These are phyloP conservation scores for Mustela erminea DNA, from an alignment of 2,797 vertebrate species.

Conservation along the genomic window DNA sequence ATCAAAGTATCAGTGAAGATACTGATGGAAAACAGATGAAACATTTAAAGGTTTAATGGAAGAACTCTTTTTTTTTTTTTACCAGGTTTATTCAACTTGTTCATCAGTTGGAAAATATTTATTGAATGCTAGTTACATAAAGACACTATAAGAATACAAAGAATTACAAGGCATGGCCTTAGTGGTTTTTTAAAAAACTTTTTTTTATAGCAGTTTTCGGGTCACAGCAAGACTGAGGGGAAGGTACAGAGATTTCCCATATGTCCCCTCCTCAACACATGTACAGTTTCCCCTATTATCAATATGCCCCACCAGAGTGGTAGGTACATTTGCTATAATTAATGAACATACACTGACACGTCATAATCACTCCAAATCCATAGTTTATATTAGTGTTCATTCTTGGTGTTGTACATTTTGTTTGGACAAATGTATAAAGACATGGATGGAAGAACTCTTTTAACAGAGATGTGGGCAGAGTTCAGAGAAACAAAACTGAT, in stretches of 20 bases:
- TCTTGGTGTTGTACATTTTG: not conserved
- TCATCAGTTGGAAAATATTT: slow-evolving; percentile 12
- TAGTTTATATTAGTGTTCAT: not conserved
- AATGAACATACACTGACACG: not conserved
- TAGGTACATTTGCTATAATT: not conserved
- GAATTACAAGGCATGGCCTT: not conserved
- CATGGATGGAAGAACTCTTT: not conserved
- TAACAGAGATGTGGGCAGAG: not conserved
- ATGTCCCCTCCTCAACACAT: no score
- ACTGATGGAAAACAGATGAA: not conserved
- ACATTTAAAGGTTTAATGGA: not conserved
- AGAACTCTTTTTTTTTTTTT: not conserved
- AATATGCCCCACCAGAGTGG: not conserved
- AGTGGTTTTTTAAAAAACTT: not conserved
- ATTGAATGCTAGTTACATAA: not conserved
- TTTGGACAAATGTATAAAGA: not conserved
- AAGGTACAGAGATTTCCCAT: not conserved
- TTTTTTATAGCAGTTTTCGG: not conserved
- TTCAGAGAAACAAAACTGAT: not conserved
- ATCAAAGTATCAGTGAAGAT: not conserved
- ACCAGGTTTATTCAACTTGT: not conserved
- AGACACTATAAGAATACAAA: slow-evolving; percentile 4
- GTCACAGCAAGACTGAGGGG: not conserved
- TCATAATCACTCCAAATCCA: not conserved
- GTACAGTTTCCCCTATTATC: not conserved